Base-by-base conservation (phyloP, 2,888 invertebrate genomes). In the Eupeodes latifasciatus region DNA sequence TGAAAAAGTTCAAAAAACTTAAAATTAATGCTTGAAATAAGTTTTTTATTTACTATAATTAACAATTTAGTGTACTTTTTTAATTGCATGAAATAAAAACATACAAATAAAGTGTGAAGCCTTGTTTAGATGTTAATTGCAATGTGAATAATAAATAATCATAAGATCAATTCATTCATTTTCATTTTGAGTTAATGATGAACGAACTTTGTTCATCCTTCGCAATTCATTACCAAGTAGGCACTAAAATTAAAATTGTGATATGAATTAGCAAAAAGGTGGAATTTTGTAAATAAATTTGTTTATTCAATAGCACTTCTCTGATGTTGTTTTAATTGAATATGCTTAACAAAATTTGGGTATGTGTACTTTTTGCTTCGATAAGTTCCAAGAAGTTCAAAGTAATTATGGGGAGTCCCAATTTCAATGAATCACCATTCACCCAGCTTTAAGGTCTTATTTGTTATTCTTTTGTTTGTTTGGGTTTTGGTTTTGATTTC, bases 331-430 rank as follows among this genome's bases (percentile, higher is more conserved):
- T 40, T 69, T 11, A 67, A 67, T 67, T 67, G n/a, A 12, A 53
- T 4, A 36, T 49, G 14, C 11, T 53, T 6, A 36, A 34, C 53
- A 53, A 51, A 27, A 36, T 55, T 67, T 55, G 19, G 44, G 19
- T 55, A 40, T 7, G 10, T 40, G 44, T 62, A 62, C 66, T 27
- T 66, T 14, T 72, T 19, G 53, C 27, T 64, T 47, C 16, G 16
- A 51, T 10, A n/a, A 72, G 44, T 49, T 47, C 72, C 59, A 34
- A 59, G 72, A 72, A 72, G 9, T 59, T 47, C 1, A 72, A 72
- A 10, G 34, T 47, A 40, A 40, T 40, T 40, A 40, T 47, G 57
- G 72, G 72, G 59, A 72, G 72, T 59, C 59, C 72, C 72, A 72
- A 49, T 14, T 34, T 47, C 0, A 59, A n/a, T 72, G 72, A 72